Base-by-base conservation (phyloP, 2,797 vertebrate genomes). In the Acrocephalus scirpaceus region DNA sequence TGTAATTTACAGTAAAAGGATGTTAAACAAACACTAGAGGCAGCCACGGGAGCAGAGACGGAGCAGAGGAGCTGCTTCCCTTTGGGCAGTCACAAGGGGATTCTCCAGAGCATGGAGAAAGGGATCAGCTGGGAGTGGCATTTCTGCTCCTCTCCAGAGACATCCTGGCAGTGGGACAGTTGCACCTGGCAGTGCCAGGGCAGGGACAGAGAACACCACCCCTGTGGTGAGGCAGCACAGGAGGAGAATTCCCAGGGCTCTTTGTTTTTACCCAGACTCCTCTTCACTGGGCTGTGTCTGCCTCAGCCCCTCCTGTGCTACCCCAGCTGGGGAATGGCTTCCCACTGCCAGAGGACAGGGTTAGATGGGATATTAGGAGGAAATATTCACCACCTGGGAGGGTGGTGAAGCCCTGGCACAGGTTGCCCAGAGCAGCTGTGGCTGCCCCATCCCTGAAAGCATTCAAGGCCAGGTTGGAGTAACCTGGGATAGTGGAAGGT, bases 1-100 rank as follows among this genome's bases (percentile, higher is more conserved):
- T n/a, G 83, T 61, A 70, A 72, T 75, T 92, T 75, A 65, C 32
- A 45, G 58, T 66, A 53, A 64, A 34, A 29, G 65, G 20, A 17
- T 23, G 54, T 94, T 88, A 72, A 93, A 77, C 85, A 93, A 92
- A 91, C 61, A 61, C 65, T 44, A 13, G 67, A 67, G 67, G 80
- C 42, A 5, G 50, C 38, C n/a, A 7, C 21, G 2, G 29, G 26
- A 38, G 34, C 1, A 1, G 34, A 27, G 62, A 34, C 0, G 2
- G 75, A 76, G 72, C n/a, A 42, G 50, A 74, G 36, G 73, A 71
- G 29, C 72, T 36, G 36, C 36, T 36, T 36, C 36, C 36, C 72
- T 48, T 27, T 18, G 48, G 67, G 53, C 45, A 60, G 72, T 36
- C 16, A 16, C 15, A 1, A 38, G 13, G 17, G 61, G 5, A 9